Evolutionary conservation across 1,140 invertebrate genomes (phyloP).

Genomic region (Lethocerus indicus): DNA sequence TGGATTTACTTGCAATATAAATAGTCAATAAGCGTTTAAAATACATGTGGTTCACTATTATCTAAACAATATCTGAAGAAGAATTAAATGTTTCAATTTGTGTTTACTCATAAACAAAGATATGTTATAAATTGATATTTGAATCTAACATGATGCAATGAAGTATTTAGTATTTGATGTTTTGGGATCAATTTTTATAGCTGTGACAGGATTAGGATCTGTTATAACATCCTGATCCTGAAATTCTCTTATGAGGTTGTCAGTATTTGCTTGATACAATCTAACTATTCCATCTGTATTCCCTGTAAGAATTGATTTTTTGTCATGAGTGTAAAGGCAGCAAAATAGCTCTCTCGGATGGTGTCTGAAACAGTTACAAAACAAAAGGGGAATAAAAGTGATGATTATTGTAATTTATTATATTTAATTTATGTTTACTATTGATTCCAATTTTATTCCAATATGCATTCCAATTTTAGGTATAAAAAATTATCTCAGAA

Average conservation of each 20-base stretch:
- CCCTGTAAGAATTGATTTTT: slow-evolving; percentile 2
- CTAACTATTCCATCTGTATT: slow-evolving; percentile 2
- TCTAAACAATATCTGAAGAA: background rate
- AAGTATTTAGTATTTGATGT: background rate
- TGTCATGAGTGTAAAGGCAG: background rate
- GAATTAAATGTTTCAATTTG: background rate
- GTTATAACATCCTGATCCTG: background rate
- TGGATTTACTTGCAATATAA: no score
- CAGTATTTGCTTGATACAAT: background rate
- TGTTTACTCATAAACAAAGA: no score
- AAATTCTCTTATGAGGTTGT: background rate
- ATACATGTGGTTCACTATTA: background rate
- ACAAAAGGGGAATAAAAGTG: no score
- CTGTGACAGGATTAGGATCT: background rate
- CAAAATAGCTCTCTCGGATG: slow-evolving; percentile 1
- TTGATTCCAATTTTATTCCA: no score
- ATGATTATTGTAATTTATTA: no score
- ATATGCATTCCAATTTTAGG: no score
- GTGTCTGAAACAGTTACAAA: background rate
- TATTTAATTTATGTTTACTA: no score
- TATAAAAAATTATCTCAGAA: no score
- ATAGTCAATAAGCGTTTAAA: background rate
- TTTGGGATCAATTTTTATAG: background rate
- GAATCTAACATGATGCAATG: background rate
- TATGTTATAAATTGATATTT: background rate